Evolutionary conservation across 2,888 invertebrate species (phyloP).

Genomic region (Melolontha melolontha): DNA sequence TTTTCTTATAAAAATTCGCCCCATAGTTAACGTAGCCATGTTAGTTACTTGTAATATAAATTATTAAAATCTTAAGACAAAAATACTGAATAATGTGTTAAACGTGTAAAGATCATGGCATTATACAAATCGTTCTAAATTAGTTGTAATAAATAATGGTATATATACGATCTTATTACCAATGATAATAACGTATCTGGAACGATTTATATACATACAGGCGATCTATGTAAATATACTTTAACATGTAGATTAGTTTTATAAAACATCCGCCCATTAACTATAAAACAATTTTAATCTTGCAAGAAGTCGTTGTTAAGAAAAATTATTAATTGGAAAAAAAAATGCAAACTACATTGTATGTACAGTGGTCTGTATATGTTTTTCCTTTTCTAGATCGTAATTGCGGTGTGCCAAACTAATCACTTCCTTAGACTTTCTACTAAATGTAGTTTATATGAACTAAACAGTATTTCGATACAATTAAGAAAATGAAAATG

Average conservation of each 20-base stretch:
- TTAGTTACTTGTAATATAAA: too few species aligned
- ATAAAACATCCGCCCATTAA: constrained; percentile 41
- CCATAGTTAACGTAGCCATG: too few species aligned
- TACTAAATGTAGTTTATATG: constrained; percentile 14
- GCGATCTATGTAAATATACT: constrained; percentile 21
- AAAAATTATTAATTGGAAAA: constrained; percentile 17
- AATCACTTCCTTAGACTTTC: constrained; percentile 1
- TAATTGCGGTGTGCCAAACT: constrained; percentile 22
- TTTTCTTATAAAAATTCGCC: too few species aligned
- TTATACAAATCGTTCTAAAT: too few species aligned
- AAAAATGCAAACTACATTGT: constrained; percentile 12
- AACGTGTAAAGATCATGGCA: too few species aligned
- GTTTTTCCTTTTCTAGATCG: background rate
- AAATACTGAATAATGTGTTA: too few species aligned
- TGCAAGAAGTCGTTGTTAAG: constrained; percentile 3
- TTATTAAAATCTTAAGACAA: too few species aligned
- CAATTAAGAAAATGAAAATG: background rate
- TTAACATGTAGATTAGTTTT: constrained; percentile 27
- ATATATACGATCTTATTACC: too few species aligned
- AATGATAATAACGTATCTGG: too few species aligned
- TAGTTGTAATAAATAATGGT: too few species aligned
- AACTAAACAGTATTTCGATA: constrained; percentile 5
- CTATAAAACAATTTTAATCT: constrained; percentile 39
- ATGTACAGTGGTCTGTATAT: constrained; percentile 10
- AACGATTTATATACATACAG: background rate